phyloP scores from a whole-genome alignment of 2,888 invertebrate genomes.

The Calephelis perditalis region DNA sequence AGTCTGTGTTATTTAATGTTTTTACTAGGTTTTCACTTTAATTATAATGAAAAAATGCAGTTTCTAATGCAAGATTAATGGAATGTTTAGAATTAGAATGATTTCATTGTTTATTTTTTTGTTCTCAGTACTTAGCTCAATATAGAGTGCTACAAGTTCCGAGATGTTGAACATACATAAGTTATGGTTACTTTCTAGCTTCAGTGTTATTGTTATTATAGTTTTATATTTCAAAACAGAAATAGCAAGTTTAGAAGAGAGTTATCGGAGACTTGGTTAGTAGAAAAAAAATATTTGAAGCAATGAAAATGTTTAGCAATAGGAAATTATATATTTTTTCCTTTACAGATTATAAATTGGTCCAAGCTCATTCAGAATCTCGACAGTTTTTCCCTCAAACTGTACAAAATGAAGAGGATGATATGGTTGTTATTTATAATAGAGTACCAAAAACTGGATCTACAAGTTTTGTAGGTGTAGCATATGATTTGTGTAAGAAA shows the following conservation, averaged over 20 bases:
- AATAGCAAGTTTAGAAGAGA: slow-evolving; percentile 62
- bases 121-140: slow-evolving; percentile 47
- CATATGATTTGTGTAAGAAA: slow-evolving; percentile 90
- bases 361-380: slow-evolving; percentile 53
- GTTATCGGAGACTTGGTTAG: slow-evolving; percentile 60
- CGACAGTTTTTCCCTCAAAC: slow-evolving; percentile 58
- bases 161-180: slow-evolving; percentile 70
- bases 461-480: slow-evolving; percentile 95
- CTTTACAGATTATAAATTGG: slow-evolving; percentile 59
- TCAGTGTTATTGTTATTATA: slow-evolving; percentile 63
- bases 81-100: slow-evolving; percentile 58
- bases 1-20: too few relatives aligned
- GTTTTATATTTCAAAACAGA: slow-evolving; percentile 70
- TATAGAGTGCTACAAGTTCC: slow-evolving; percentile 40
- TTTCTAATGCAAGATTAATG: slow-evolving; percentile 50
- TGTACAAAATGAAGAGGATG: slow-evolving; percentile 73
- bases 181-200: slow-evolving; percentile 64
- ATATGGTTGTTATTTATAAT: slow-evolving; percentile 93
- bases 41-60: slow-evolving; percentile 37
- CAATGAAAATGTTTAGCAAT: background rate
- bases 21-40: slow-evolving; percentile 20
- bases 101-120: slow-evolving; percentile 43
- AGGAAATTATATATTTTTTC: slow-evolving; percentile 6
- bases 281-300: slow-evolving; percentile 20
- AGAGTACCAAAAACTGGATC: slow-evolving; percentile 98